Base-by-base conservation (phyloP, 2,113 vertebrate species). In the Cephalopholis sonnerati region DNA sequence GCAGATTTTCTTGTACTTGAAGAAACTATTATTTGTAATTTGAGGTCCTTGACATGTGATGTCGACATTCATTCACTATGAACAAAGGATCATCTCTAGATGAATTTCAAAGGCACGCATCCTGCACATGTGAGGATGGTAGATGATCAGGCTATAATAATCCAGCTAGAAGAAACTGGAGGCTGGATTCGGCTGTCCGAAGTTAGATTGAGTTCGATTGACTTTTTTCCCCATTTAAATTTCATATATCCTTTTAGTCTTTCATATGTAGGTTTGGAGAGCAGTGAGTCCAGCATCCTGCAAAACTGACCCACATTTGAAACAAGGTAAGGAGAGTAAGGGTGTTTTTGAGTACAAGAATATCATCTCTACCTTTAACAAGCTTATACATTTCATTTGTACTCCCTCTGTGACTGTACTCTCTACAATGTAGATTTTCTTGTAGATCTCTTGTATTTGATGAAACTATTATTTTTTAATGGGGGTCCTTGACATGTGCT, bases 71-170 rank as follows among this genome's bases (percentile, higher is more conserved):
- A 64, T 65, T 70, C 59, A 71, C 25, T 5, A 15, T 59, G 51
- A 69, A 61, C 53, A 77, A 66, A 74, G 36, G 6, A 32, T 77
- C 32, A 25, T 77, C 51, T 79, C 53, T 27, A 17, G 54, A 20
- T 61, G 18, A 54, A 79, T 48, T 24, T 68, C 67, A 75, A 36
- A 50, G 39, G 39, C 39, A 25, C 41, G 20, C 17, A 70, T 57
- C 17, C 22, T 46, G 36, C 27, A 7, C 22, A 11, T 83, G 76
- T 68, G 58, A 71, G 54, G 24, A 36, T 70, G 58, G 64, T 44
- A 66, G 18, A 79, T 81, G n/a, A 66, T 65, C 27, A 55, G 67
- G 7, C 24, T 36, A 36, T 36, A 36, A 36, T 36, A 36, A 36
- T 36, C 32, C 32, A 36, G n/a, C n/a, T 58, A 24, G 27, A 50